Evolutionary conservation across 2,113 vertebrate genomes (phyloP).

Genomic region (Pterocles burchelli): DNA sequence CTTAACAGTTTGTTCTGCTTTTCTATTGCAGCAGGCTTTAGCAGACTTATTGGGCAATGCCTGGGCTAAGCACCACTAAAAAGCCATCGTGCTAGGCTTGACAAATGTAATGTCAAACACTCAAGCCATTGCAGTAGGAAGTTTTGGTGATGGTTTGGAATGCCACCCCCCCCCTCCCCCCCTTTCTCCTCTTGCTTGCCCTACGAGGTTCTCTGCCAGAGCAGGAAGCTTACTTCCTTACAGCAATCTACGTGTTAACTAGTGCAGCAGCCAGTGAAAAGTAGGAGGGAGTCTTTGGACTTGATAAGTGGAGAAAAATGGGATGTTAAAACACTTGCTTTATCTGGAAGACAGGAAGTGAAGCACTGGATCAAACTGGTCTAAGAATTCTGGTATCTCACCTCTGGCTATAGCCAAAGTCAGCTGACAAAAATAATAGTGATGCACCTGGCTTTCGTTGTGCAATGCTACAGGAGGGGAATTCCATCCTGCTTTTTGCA

Average conservation of each 20-base stretch:
- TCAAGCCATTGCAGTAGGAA: not conserved
- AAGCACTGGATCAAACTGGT: slow-evolving; percentile 40
- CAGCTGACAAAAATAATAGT: slow-evolving; percentile 52
- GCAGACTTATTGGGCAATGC: not conserved
- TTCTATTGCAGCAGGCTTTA: not conserved
- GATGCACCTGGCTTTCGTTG: slow-evolving; percentile 52
- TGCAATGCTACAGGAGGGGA: slow-evolving; percentile 46
- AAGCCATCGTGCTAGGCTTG: not conserved
- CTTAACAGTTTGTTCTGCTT: not conserved
- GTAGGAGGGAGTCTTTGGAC: not conserved
- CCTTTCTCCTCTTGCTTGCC: not conserved
- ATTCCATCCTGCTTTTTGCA: slow-evolving; percentile 31
- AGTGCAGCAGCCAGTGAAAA: not conserved
- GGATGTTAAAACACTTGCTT: not conserved
- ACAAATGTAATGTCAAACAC: not conserved
- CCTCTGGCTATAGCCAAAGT: slow-evolving; percentile 28
- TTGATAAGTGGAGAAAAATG: not conserved
- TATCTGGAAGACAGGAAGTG: slow-evolving; percentile 49
- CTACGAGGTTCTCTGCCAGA: not conserved
- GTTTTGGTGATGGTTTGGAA: not conserved
- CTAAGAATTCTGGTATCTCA: slow-evolving; percentile 4
- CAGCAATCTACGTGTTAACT: not conserved
- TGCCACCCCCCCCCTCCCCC: too few species aligned
- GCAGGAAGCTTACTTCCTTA: not conserved
- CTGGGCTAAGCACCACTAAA: not conserved